Base-by-base conservation (phyloP, 1,140 invertebrate genomes). In the Zaprionus camerounensis region DNA sequence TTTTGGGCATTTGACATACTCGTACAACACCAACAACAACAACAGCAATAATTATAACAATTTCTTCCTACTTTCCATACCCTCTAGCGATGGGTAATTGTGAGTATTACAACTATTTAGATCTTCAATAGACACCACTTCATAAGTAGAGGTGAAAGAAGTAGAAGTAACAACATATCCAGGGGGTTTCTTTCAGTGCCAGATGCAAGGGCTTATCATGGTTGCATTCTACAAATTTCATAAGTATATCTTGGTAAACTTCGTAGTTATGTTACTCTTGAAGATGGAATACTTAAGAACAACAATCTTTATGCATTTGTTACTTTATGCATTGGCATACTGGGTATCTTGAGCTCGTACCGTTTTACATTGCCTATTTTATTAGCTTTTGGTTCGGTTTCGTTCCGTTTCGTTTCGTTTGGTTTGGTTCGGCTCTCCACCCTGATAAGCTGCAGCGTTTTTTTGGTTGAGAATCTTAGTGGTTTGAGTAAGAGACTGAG, bases 1-100 rank as follows among this genome's bases (percentile, higher is more conserved):
- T 44, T 70, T 74, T 55, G 34, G 41, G 41, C 58, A 78, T 69
- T 75, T 74, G 46, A 74, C 71, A 74, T 57, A 70, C 56, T 44
- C 71, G 22, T 49, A 46, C 65, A 28, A 24, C 28, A 28, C 6
- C 44, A 55, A 12, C 24, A 38, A 22, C 12, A 36, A 7, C 63
- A 38, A 31, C 64, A 57, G 44, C 36, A 71, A 36, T 58, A 62
- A 74, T 63, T 70, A 62, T 67, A 71, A 71, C 34, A 34, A 34
- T 46, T 64, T 75, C 59, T 34, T 24, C 56, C 31, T 13, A 28
- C 22, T 41, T 61, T 31, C 34, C 46, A 55, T 55, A 66, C 24
- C 28, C 34, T 57, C 12, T 28, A 51, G 46, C 17, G 17, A 20
- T 20, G 20, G 3, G 46, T 20, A 20, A 13, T 24, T 6, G 11